phyloP scores from a whole-genome alignment of 2,797 vertebrate species.

The Gorsachius magnificus region DNA sequence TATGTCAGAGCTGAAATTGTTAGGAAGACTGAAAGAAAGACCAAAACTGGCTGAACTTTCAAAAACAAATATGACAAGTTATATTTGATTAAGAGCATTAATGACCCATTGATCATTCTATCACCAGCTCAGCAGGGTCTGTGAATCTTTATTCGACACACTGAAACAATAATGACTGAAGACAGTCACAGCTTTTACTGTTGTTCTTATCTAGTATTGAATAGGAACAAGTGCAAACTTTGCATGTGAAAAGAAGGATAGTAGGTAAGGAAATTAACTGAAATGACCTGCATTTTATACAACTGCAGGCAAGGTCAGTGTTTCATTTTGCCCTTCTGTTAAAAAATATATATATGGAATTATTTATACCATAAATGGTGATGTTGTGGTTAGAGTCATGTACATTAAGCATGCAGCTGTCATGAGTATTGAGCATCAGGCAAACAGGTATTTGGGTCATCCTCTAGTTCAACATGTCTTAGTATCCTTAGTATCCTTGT shows the following conservation, averaged over 20 bases:
- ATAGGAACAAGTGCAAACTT: not conserved
- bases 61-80: not conserved
- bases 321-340: not conserved
- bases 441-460: not conserved
- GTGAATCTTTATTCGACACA: not conserved
- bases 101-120: not conserved
- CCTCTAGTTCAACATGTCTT: not conserved
- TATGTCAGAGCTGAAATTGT: not conserved
- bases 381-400: not conserved
- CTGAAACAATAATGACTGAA: not conserved
- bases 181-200: not conserved
- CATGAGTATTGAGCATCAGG: not conserved
- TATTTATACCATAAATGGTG: not conserved
- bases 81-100: not conserved
- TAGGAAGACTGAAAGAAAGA: not conserved
- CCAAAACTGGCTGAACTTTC: not conserved
- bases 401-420: not conserved
- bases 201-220: not conserved
- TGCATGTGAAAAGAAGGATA: not conserved
- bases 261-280: not conserved
- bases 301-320: not conserved
- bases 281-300: not conserved
- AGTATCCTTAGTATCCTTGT: not conserved
- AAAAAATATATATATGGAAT: not conserved
- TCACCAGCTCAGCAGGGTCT: not conserved